Evolutionary conservation across 2,888 invertebrate species (phyloP).

Genomic region (Temnothorax unifasciatus): DNA sequence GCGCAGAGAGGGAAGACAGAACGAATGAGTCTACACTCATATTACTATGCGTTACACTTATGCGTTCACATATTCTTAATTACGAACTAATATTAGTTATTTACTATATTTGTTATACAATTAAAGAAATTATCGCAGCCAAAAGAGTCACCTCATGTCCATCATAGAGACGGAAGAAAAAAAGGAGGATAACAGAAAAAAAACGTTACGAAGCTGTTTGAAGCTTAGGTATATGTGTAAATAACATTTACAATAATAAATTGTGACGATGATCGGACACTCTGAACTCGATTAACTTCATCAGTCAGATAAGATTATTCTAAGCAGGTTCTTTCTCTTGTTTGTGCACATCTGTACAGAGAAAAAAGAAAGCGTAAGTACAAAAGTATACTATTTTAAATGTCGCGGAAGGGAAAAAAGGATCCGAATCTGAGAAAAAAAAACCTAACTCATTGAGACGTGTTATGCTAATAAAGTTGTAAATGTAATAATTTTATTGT

Average conservation of each 20-base stretch:
- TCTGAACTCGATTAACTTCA: conserved; percentile 73
- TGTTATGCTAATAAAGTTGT: conserved; percentile 46
- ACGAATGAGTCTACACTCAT: conserved; percentile 69
- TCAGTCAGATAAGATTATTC: conserved; percentile 60
- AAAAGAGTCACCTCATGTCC: conserved; percentile 74
- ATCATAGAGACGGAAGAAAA: conserved; percentile 63
- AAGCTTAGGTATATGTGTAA: conserved; percentile 85
- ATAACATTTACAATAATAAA: conserved; percentile 85
- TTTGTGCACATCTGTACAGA: conserved; percentile 65
- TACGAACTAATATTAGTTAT: conserved; percentile 81
- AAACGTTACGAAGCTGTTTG: conserved; percentile 80
- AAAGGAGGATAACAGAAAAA: conserved; percentile 62
- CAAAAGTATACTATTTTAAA: conserved; percentile 64
- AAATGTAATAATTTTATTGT: conserved; percentile 23
- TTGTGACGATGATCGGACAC: conserved; percentile 80
- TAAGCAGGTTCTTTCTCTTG: conserved; percentile 58
- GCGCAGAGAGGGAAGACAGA: conserved; percentile 60
- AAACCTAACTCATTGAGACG: conserved; percentile 8
- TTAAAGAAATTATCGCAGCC: conserved; percentile 73
- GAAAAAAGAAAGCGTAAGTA: conserved; percentile 66
- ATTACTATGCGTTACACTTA: conserved; percentile 78
- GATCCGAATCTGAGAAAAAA: conserved; percentile 18
- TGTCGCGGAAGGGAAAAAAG: conserved; percentile 33
- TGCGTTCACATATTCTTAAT: conserved; percentile 78
- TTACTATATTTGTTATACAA: conserved; percentile 83